Conservation (phyloP, 2,113 vertebrate genomes). For the Pelecanus crispus region DNA sequence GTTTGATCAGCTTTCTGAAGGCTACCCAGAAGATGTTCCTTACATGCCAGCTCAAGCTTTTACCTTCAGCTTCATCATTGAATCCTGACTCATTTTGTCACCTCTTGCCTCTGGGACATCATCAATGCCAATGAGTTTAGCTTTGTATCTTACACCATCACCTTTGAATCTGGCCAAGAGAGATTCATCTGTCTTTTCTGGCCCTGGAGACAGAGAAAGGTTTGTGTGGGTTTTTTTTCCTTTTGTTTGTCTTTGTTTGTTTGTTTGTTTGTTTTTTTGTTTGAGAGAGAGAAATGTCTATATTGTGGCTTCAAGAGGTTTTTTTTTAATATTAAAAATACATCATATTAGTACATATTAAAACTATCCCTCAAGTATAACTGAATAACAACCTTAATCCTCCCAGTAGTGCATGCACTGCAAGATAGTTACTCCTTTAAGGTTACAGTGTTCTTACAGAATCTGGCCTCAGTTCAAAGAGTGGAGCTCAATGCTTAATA, state of each 20-base stretch:
- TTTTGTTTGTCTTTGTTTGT: neutral
- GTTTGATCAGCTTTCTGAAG: neutral
- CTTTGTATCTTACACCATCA: constrained; percentile 90
- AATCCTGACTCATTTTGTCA: constrained; percentile 94
- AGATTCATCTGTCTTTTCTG: constrained; percentile 89
- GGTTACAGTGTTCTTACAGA: neutral
- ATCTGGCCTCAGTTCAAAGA: neutral
- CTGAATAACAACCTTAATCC: neutral
- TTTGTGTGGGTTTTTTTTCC: neutral
- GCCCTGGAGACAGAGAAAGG: constrained; percentile 58
- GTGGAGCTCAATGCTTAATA: neutral
- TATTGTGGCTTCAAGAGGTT: neutral
- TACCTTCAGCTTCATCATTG: constrained; percentile 97
- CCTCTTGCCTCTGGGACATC: constrained; percentile 87
- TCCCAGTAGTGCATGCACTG: neutral
- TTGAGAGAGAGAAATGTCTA: neutral
- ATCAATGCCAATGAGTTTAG: constrained; percentile 91
- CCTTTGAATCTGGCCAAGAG: constrained; percentile 88
- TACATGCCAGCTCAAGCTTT: neutral
- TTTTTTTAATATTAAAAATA: neutral
- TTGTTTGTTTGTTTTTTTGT: neutral
- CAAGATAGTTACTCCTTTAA: neutral
- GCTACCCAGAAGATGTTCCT: neutral
- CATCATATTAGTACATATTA: neutral
- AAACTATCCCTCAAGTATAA: neutral